Evolutionary conservation across 2,797 vertebrate species (phyloP), one percentile per base, ranked within the genome.

Genomic region (Knipowitschia caucasica): DNA sequence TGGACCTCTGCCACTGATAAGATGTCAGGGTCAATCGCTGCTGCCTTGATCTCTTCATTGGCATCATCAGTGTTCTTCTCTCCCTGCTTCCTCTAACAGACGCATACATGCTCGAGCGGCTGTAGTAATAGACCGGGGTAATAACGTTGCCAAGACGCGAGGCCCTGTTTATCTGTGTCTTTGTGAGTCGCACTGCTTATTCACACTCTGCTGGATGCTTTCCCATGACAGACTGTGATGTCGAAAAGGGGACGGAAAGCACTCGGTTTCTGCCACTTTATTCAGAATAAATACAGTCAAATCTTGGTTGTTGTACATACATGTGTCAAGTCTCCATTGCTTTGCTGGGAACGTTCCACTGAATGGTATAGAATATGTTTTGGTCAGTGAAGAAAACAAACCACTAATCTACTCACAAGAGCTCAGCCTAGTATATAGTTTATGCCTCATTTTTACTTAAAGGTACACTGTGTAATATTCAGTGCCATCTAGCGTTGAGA

Each of bases 111-210:
- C n/a, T 45, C 38, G 52, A 78, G 39, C 39, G 11, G 39, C 12
- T 23, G 12, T 4, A 23, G 12, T 23, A 21, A 5, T n/a, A 7
- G 39, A 69, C 65, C 72, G 62, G 63, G 67, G 57, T 59, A 62
- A 65, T 62, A 33, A 44, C 31, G 50, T 53, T 72, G 73, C 72
- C 64, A 71, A 80, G 63, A 59, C 53, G 44, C 57, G 56, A 71
- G 59, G 56, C 54, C 68, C 47, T 67, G 45, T 76, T 72, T 73
- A 68, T 71, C 65, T 78, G 67, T 62, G 56, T 56, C 27, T 79
- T 67, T 81, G 56, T 69, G 40, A 69, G 52, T 21, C 3, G 27
- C 64, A 34, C 18, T 30, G 56, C 4, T 2, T 67, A 56, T 73
- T 67, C 67, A 77, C 55, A 61, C 23, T 10, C 36, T 64, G 67